A percentile compares a stretch with the other conserved stretches of the same genome.
phyloP scores from a whole-genome alignment of 2,888 invertebrate species.

The Heliconius ismenius region DNA sequence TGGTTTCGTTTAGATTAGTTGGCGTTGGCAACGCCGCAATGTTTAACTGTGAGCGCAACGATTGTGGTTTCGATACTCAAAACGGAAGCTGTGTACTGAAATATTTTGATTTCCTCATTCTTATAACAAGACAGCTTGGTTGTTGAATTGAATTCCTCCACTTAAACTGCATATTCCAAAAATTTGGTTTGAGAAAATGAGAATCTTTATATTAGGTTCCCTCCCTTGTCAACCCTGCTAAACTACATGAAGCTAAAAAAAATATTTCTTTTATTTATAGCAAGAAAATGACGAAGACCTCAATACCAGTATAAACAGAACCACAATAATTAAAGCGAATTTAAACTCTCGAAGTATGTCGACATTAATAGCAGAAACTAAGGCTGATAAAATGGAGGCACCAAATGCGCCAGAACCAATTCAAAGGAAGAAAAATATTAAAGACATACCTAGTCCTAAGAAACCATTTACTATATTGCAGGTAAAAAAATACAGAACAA shows the following conservation, averaged over 20 bases:
- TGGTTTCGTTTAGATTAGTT: too few relatives aligned
- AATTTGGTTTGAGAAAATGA: neutral
- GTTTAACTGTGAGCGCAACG: too few relatives aligned
- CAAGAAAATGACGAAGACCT: constrained; percentile 63
- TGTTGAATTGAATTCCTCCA: neutral
- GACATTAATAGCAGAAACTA: constrained; percentile 56
- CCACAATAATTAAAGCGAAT: constrained; percentile 69
- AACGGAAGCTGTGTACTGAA: too few relatives aligned
- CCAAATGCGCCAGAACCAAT: constrained; percentile 41
- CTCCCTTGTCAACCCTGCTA: neutral
- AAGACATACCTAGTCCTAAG: constrained; percentile 70
- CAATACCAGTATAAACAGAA: constrained; percentile 60
- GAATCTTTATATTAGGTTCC: neutral
- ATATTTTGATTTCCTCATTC: too few relatives aligned
- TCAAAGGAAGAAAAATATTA: constrained; percentile 59
- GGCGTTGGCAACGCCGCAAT: too few relatives aligned
- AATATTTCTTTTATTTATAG: constrained; percentile 52
- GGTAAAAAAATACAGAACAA: constrained; percentile 54
- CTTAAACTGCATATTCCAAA: neutral
- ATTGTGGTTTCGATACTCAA: too few relatives aligned
- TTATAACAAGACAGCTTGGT: neutral
- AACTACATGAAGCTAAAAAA: neutral
- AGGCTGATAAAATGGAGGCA: constrained; percentile 46
- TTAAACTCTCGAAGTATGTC: constrained; percentile 63
- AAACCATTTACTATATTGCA: constrained; percentile 70